Percentiles rank a stretch among this genome's conserved stretches.
phyloP scores from a whole-genome alignment of 2,888 invertebrate genomes.

The Tenthredo livida region DNA sequence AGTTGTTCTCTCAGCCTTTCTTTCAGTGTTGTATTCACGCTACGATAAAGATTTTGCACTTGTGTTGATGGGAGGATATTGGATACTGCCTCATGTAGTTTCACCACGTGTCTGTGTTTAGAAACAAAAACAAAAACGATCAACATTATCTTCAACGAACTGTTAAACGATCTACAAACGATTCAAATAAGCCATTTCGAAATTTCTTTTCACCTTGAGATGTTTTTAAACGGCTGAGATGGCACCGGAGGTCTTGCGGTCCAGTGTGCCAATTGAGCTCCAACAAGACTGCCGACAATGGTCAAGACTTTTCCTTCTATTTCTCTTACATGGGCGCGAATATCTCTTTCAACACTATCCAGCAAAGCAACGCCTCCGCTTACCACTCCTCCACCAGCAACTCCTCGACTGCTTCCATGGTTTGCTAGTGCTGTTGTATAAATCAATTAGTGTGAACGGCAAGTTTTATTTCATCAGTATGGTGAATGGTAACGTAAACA shows the following conservation, averaged over 20 bases:
- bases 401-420: conserved; percentile 70
- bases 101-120: conserved; percentile 87
- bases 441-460: not conserved
- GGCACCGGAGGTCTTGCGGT: conserved; percentile 97
- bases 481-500: not conserved
- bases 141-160: not conserved
- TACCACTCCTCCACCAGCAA: conserved; percentile 65
- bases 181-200: not conserved
- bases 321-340: conserved; percentile 94
- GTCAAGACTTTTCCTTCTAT: conserved; percentile 94
- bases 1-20: conserved; percentile 92
- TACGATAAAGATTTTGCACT: conserved; percentile 88
- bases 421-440: conserved; percentile 68
- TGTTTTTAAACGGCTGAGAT: conserved; percentile 92
- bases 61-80: conserved; percentile 90
- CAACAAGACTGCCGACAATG: conserved; percentile 92
- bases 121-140: conserved; percentile 66
- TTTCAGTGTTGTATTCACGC: conserved; percentile 92
- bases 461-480: not conserved
- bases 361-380: conserved; percentile 77
- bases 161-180: not conserved
- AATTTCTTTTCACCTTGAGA: conserved; percentile 82
- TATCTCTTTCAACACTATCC: conserved; percentile 88
- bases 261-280: conserved; percentile 91
- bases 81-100: conserved; percentile 94